phyloP scores from a whole-genome alignment of 2,797 vertebrate genomes.

The Coregonus ussuriensis region DNA sequence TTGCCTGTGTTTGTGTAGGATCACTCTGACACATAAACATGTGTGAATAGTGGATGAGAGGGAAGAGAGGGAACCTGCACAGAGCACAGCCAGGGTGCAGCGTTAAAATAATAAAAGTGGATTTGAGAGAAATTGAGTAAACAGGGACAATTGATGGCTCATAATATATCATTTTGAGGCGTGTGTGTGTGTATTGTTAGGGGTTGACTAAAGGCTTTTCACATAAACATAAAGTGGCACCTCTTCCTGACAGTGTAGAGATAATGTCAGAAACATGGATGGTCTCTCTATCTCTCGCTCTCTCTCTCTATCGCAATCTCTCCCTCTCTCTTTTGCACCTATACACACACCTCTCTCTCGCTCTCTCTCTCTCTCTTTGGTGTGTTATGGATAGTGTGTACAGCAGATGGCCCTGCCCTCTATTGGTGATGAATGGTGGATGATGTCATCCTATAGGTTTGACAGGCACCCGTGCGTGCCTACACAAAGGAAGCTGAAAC shows the following conservation, averaged over 20 bases:
- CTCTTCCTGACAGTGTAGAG: slow-evolving; percentile 69
- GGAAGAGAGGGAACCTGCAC: slow-evolving; percentile 72
- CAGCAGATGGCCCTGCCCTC: slow-evolving; percentile 89
- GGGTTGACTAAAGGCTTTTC: slow-evolving; percentile 50
- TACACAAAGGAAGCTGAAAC: slow-evolving; percentile 85
- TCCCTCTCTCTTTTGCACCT: no score
- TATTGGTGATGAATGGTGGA: slow-evolving; percentile 91
- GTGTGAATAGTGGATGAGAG: slow-evolving; percentile 93
- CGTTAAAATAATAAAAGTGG: slow-evolving; percentile 56
- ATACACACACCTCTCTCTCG: not conserved
- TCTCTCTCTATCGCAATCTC: no score
- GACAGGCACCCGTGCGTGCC: slow-evolving; percentile 80
- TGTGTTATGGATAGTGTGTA: slow-evolving; percentile 70
- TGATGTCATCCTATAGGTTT: slow-evolving; percentile 94
- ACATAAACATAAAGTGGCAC: slow-evolving; percentile 61
- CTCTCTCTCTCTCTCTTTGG: slow-evolving; percentile 52
- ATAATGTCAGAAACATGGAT: not conserved
- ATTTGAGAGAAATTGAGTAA: slow-evolving; percentile 45
- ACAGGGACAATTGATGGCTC: slow-evolving; percentile 50
- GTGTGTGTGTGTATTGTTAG: slow-evolving; percentile 5
- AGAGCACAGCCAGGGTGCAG: slow-evolving; percentile 54
- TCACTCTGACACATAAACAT: slow-evolving; percentile 96
- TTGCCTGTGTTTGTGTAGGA: slow-evolving; percentile 97
- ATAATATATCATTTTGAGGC: no score
- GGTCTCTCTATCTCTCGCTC: not conserved